phyloP scores from a whole-genome alignment of 2,888 invertebrate genomes.

The Megastigmus dorsalis region DNA sequence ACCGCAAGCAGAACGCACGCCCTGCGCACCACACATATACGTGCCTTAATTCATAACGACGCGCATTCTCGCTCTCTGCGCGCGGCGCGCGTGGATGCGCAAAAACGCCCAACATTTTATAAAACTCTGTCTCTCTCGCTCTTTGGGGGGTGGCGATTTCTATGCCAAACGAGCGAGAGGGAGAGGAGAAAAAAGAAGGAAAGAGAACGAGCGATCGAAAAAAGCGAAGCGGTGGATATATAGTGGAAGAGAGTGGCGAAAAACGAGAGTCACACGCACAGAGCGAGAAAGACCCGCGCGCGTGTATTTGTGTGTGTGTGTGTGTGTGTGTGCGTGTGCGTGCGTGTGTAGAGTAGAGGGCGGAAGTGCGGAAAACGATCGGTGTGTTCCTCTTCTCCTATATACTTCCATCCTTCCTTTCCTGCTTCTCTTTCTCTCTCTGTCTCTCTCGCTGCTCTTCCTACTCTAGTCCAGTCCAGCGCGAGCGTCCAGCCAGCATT shows the following conservation, averaged over 20 bases:
- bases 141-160: background rate
- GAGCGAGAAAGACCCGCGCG: background rate
- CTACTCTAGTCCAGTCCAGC: background rate
- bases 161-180: conserved; percentile 9
- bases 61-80: background rate
- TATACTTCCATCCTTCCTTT: conserved; percentile 14
- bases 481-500: background rate
- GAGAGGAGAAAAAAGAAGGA: background rate
- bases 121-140: conserved; percentile 4
- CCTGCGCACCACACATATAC: background rate
- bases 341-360: conserved; percentile 23
- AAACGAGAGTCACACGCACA: background rate
- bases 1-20: background rate
- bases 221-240: background rate
- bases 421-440: conserved; percentile 26
- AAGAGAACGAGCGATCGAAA: background rate
- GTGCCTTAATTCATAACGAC: conserved; percentile 24
- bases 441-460: conserved; percentile 56
- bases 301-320: background rate
- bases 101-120: conserved; percentile 26
- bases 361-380: conserved; percentile 71
- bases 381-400: conserved; percentile 27
- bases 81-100: background rate
- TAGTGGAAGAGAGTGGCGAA: background rate
- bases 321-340: background rate